phyloP scores from a whole-genome alignment of 2,888 invertebrate species.

The Apotomis betuletana region DNA sequence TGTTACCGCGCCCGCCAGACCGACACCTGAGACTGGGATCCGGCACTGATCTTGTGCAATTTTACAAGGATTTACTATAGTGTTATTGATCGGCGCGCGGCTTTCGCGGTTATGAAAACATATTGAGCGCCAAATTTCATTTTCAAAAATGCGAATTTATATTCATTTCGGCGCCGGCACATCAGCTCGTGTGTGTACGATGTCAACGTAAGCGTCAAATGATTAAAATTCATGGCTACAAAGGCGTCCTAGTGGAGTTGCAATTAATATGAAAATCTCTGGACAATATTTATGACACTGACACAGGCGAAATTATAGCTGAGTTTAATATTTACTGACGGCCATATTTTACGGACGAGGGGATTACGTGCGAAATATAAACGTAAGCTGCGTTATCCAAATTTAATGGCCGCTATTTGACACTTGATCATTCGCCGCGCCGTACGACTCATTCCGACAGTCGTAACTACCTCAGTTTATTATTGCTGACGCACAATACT shows the following conservation, averaged over 20 bases:
- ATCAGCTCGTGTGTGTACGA: slow-evolving; percentile 37
- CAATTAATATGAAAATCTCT: slow-evolving; percentile 76
- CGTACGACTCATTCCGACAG: slow-evolving; percentile 60
- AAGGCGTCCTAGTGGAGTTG: slow-evolving; percentile 64
- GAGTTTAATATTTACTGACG: slow-evolving; percentile 77
- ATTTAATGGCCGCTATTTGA: slow-evolving; percentile 72
- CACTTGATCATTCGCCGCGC: slow-evolving; percentile 67
- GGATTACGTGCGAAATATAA: slow-evolving; percentile 75
- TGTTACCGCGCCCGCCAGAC: slow-evolving; percentile 34
- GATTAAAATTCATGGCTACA: slow-evolving; percentile 68
- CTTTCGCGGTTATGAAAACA: neutral
- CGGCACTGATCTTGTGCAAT: slow-evolving; percentile 37
- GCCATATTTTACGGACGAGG: slow-evolving; percentile 74
- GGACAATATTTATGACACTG: slow-evolving; percentile 74
- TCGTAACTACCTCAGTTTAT: slow-evolving; percentile 61
- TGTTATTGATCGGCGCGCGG: slow-evolving; percentile 27
- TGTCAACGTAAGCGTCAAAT: slow-evolving; percentile 54
- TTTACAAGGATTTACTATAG: slow-evolving; percentile 38
- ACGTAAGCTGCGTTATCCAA: slow-evolving; percentile 67
- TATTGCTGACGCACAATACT: slow-evolving; percentile 54
- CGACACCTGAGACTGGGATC: slow-evolving; percentile 40
- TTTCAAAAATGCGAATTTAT: slow-evolving; percentile 15
- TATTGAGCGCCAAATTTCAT: neutral
- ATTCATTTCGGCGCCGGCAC: slow-evolving; percentile 30
- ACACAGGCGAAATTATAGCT: slow-evolving; percentile 71